Evolutionary conservation across 2,888 invertebrate genomes (phyloP).

Genomic region (Lottia scabra): DNA sequence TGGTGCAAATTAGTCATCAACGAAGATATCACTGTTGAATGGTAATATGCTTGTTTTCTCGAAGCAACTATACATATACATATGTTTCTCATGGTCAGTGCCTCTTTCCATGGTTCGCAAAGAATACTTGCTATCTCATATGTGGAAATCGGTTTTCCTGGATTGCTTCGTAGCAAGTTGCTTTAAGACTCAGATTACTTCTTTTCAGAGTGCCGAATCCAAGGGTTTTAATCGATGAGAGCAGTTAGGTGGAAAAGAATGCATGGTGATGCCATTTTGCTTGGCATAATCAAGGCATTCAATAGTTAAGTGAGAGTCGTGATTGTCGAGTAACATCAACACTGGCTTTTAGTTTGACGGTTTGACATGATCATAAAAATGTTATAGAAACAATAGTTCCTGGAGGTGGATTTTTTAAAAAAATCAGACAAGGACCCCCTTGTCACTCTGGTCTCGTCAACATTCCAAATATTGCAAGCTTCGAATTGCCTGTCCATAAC

Average conservation of each 20-base stretch:
- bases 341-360: constrained; percentile 46
- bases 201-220: constrained; percentile 67
- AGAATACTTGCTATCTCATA: constrained; percentile 46
- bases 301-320: constrained; percentile 47
- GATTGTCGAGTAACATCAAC: constrained; percentile 57
- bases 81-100: constrained; percentile 19
- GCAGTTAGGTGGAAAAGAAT: constrained; percentile 67
- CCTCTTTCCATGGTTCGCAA: constrained; percentile 13
- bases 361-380: constrained; percentile 53
- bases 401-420: no score
- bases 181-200: constrained; percentile 47
- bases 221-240: constrained; percentile 69
- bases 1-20: constrained; percentile 20
- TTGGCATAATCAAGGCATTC: constrained; percentile 52
- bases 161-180: constrained; percentile 58
- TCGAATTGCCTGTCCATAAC: no score
- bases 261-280: constrained; percentile 62
- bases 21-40: constrained; percentile 22
- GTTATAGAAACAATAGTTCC: constrained; percentile 38
- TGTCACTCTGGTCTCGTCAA: no score
- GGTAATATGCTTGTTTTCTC: constrained; percentile 23
- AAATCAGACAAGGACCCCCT: no score
- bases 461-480: background rate
- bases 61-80: constrained; percentile 18
- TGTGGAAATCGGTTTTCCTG: constrained; percentile 66